phyloP scores from a whole-genome alignment of 1,140 invertebrate species.

The Calycopis cecrops region DNA sequence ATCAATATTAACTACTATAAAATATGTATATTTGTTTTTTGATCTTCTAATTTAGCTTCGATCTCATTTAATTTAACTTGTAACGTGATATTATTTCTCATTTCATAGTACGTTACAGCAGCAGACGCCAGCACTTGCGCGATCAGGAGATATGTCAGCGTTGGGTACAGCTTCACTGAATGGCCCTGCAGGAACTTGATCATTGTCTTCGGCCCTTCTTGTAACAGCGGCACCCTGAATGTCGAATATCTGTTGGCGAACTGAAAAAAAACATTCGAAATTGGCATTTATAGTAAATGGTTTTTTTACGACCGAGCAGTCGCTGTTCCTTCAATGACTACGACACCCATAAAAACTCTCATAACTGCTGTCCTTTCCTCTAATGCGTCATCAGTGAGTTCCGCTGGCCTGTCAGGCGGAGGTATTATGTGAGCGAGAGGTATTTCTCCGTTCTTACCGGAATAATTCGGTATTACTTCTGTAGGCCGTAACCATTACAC shows the following conservation, averaged over 20 bases:
- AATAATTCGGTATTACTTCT: too few species aligned
- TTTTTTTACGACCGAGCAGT: too few species aligned
- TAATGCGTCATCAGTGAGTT: too few species aligned
- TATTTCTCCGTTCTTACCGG: too few species aligned
- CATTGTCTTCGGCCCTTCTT: conserved; percentile 4
- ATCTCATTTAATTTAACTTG: conserved; percentile 44
- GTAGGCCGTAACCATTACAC: too few species aligned
- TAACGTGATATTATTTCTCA: conserved; percentile 47
- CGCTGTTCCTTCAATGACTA: too few species aligned
- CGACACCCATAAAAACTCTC: too few species aligned
- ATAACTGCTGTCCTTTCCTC: too few species aligned
- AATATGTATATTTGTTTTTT: background rate
- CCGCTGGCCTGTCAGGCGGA: too few species aligned
- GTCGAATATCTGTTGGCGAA: conserved; percentile 59
- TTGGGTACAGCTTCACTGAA: conserved; percentile 6
- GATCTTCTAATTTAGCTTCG: conserved; percentile 38
- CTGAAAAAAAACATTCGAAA: conserved; percentile 54
- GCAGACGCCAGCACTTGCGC: conserved; percentile 43
- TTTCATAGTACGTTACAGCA: conserved; percentile 61
- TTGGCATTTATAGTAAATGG: too few species aligned
- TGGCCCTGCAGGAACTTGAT: conserved; percentile 4
- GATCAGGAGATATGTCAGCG: background rate
- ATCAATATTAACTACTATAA: background rate
- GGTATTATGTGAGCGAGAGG: too few species aligned
- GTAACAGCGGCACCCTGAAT: conserved; percentile 52